A percentile compares a stretch with the other conserved stretches of the same genome.
Evolutionary conservation across 2,888 invertebrate species (phyloP).

Genomic region (Tenodera sinensis): DNA sequence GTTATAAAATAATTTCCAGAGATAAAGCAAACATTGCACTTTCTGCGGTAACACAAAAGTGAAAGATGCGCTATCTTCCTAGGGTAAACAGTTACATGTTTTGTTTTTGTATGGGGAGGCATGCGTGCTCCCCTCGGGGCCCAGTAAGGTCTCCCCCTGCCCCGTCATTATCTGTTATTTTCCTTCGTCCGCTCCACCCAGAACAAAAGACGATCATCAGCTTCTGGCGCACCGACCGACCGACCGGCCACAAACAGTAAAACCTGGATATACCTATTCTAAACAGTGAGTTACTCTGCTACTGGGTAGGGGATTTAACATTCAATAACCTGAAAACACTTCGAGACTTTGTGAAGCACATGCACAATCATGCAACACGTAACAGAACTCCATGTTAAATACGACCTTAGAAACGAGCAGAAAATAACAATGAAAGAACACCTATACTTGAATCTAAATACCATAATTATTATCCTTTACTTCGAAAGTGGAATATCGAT

Average conservation of each 20-base stretch:
- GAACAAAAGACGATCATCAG: background rate
- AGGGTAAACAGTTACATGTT: background rate
- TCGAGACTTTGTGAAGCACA: too few species aligned
- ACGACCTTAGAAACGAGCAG: too few species aligned
- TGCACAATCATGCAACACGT: too few species aligned
- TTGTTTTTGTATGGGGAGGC: background rate
- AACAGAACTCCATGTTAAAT: too few species aligned
- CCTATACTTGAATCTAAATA: too few species aligned
- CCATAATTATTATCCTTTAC: too few species aligned
- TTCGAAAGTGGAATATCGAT: too few species aligned
- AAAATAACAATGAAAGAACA: too few species aligned
- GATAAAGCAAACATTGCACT: background rate
- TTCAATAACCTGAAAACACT: too few species aligned
- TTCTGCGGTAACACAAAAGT: background rate
- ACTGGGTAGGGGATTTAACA: background rate
- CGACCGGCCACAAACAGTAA: background rate
- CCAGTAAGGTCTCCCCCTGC: background rate
- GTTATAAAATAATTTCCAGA: background rate
- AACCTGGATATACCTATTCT: background rate
- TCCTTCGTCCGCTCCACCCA: background rate
- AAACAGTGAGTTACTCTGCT: background rate
- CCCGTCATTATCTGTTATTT: constrained; percentile 11
- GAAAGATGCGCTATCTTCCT: background rate
- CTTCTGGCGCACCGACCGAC: background rate
- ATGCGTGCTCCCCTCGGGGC: background rate